These are phyloP conservation scores for Scophthalmus maximus DNA, from an alignment of 2,113 vertebrate genomes.

Conservation along the genomic window DNA sequence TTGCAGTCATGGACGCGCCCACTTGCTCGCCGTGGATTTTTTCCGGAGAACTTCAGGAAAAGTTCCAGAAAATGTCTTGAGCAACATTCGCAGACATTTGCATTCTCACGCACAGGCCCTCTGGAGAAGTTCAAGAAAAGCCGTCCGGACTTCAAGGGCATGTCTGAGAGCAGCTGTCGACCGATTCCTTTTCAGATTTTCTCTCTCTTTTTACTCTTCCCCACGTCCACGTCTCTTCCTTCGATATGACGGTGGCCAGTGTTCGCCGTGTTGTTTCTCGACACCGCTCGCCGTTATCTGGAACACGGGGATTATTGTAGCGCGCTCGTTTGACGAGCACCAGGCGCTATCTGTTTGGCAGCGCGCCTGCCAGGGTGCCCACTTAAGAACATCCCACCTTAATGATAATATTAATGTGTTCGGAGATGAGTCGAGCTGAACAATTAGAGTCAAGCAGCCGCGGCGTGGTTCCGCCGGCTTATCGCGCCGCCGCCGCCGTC, in stretches of 20 bases:
- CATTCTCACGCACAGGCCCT: too few relatives aligned
- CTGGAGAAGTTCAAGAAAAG: too few relatives aligned
- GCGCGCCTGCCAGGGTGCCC: constrained; percentile 4
- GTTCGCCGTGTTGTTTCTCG: constrained; percentile 16
- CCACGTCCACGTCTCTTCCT: background rate
- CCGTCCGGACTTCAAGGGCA: too few relatives aligned
- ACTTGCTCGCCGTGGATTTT: too few relatives aligned
- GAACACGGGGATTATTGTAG: constrained; percentile 66
- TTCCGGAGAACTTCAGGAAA: too few relatives aligned
- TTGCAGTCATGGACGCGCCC: too few relatives aligned
- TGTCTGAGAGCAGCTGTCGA: too few relatives aligned
- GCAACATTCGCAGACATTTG: too few relatives aligned
- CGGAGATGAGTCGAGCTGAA: constrained; percentile 50
- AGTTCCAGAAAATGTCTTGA: too few relatives aligned
- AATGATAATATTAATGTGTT: constrained; percentile 61
- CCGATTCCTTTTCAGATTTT: too few relatives aligned
- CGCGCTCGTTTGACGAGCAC: constrained; percentile 42
- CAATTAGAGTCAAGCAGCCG: constrained; percentile 62
- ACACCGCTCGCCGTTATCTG: constrained; percentile 45
- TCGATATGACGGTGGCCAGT: constrained; percentile 1
- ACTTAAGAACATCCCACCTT: constrained; percentile 57
- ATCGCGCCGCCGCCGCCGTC: constrained; percentile 49
- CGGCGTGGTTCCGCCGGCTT: constrained; percentile 59
- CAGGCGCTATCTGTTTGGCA: constrained; percentile 44
- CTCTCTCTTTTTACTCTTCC: too few relatives aligned